Evolutionary conservation across 2,113 vertebrate genomes (phyloP), one percentile per base, ranked within the genome.

Genomic region (Trematomus loennbergii): DNA sequence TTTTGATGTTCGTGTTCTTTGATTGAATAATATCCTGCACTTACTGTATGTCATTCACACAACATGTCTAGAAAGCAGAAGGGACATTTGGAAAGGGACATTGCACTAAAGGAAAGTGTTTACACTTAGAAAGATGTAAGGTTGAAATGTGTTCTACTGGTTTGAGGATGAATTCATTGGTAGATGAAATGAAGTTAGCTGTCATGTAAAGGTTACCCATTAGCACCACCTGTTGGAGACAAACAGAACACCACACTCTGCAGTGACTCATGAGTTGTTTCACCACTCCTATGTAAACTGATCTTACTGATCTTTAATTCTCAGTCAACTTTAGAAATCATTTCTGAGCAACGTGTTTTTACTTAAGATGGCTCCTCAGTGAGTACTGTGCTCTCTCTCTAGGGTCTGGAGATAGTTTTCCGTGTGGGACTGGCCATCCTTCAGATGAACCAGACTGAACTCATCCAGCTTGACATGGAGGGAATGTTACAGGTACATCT

Each of bases 391-490:
- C 52, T 79, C 83, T 92, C 12, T 91, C 84, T 82, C 52, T 86
- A 99, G 98, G 98, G 98, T 83, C 95, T 99, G 91, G 98, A 99
- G 86, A 97, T 99, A 65, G 97, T 99, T 72, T 99, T 99, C 94
- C 97, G 97, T 53, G 96, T 98, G 67, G 98, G 98, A 12, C 89
- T 99, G 87, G 97, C 98, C 50, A 95, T 99, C 88, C 96, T 99
- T 71, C 97, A 98, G 89, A 98, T 97, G 96, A 99, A 99, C 93
- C 98, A 99, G 89, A 78, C 94, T 61, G 98, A 99, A 83, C 95
- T 99, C 89, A 96, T 99, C 93, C 97, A 99, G 87, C 96, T 99
- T 43, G 98, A 99, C 92, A 99, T 99, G 98, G 98, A 99, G 95
- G 97, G 98, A 83, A 99, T 99, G 98, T 97, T 99, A 95, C 97